A percentile compares a stretch with the other conserved stretches of the same genome.
Conservation (phyloP, 1,140 invertebrate species). For the Subanguina moxae region DNA sequence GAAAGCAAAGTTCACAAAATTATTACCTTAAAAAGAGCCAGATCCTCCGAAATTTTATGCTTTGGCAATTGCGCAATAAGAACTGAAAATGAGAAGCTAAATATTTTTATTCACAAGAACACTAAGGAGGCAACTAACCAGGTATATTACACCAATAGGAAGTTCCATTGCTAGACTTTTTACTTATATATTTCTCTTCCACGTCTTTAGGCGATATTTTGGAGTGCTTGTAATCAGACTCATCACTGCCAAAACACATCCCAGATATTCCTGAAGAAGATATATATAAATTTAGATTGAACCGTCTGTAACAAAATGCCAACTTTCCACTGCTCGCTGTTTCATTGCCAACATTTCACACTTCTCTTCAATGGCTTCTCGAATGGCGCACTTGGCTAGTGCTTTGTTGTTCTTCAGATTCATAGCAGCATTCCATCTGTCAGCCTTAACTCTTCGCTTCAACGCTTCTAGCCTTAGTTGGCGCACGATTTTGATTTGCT, state of each 20-base stretch:
- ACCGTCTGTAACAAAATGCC: no score
- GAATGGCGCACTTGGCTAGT: slow-evolving; percentile 1
- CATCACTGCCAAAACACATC: neutral
- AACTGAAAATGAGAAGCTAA: neutral
- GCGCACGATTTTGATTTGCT: slow-evolving; percentile 14
- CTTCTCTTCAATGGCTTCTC: slow-evolving; percentile 8
- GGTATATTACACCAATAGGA: slow-evolving; percentile 6
- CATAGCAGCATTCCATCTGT: slow-evolving; percentile 12
- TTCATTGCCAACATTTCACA: slow-evolving; percentile 4
- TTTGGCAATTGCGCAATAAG: slow-evolving; percentile 8
- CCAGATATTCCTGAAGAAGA: slow-evolving; percentile 1
- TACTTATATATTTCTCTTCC: neutral
- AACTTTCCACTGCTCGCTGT: slow-evolving; percentile 7
- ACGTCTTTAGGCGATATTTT: slow-evolving; percentile 1
- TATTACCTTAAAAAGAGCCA: neutral
- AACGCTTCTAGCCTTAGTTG: slow-evolving; percentile 14
- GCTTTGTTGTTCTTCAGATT: slow-evolving; percentile 13
- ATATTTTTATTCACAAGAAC: no score
- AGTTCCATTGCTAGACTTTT: neutral
- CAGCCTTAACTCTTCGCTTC: slow-evolving; percentile 12
- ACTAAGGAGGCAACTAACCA: no score
- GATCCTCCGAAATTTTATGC: slow-evolving; percentile 10
- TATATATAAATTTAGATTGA: no score
- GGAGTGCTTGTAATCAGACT: neutral
- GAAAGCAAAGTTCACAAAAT: neutral